Evolutionary conservation across 2,888 invertebrate species (phyloP), one percentile per base, ranked within the genome.

Genomic region (Dorcus hopei): DNA sequence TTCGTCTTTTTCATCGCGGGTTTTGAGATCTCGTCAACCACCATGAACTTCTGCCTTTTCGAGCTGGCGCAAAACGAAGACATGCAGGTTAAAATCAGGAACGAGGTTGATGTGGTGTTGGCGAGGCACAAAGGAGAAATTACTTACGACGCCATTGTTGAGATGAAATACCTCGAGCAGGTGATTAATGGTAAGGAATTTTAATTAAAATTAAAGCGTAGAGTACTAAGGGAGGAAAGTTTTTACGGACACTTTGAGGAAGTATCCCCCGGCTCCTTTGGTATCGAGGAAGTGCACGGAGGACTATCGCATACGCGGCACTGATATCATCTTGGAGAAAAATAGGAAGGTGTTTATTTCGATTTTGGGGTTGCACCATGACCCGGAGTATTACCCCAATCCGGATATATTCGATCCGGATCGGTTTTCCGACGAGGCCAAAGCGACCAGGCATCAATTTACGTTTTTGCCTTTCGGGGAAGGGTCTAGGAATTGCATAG

Each of bases 1-100:
- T 70, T 80, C 2, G 72, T 81, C 0, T 81, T 83, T 61, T 80
- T 80, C 61, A 38, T 77, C 1, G 82, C 81, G 16, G 81, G 81
- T 1, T 81, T 78, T 62, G 81, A 81, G 62, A 81, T 82, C 0
- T 79, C 80, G 0, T 78, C 80, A 0, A 72, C 77, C 0, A 76
- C 78, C 0, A 68, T 81, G 50, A 72, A 73, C 16, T 79, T 77
- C 45, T 61, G 75, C 1, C 64, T 76, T 1, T 80, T 77, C 61
- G 74, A 79, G 41, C 62, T 83, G 9, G 78, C 81, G 0, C 45
- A 54, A 3, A 67, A 82, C 62, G 71, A 68, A 1, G 71, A 77
- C 0, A 66, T 81, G 0, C 83, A 83, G 61, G 69, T 77, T 1
- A 80, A 74, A 64, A 58, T 80, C 3, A 70, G 79, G 3, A 38